Evolutionary conservation across 2,888 invertebrate genomes (phyloP).

Genomic region (Folsomia candida): DNA sequence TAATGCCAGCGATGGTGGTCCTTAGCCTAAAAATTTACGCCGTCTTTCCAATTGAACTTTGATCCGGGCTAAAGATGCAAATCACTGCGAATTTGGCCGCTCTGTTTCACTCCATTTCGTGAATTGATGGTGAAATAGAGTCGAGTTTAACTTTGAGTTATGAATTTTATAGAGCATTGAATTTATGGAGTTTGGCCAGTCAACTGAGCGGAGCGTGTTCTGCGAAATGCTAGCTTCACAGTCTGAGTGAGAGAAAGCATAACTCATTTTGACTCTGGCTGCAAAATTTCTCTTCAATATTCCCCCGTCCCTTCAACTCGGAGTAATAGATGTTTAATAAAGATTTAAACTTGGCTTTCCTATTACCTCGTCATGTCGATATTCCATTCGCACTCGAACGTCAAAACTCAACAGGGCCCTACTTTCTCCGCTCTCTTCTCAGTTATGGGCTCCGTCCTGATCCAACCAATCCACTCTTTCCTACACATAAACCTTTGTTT

Average conservation of each 20-base stretch:
- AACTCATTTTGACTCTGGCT: not conserved
- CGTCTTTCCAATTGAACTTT: not conserved
- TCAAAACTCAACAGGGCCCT: too few species aligned
- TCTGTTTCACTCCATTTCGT: not conserved
- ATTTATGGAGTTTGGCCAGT: not conserved
- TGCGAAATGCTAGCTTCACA: not conserved
- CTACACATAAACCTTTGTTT: too few species aligned
- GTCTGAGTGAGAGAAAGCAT: not conserved
- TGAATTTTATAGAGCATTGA: not conserved
- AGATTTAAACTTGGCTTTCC: not conserved
- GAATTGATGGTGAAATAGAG: not conserved
- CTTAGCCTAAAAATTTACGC: not conserved
- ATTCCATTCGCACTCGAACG: too few species aligned
- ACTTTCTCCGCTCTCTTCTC: too few species aligned
- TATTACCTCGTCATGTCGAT: too few species aligned
- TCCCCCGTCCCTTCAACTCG: not conserved
- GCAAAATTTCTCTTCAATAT: not conserved
- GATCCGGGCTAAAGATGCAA: constrained; percentile 10
- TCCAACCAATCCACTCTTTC: too few species aligned
- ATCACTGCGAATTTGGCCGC: not conserved
- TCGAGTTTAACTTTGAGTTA: not conserved
- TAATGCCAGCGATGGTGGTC: not conserved
- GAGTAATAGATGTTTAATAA: not conserved
- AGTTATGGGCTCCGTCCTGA: too few species aligned
- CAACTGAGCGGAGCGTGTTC: not conserved